These are phyloP conservation scores for Pachyuromys duprasi DNA, from an alignment of 2,797 vertebrate genomes.

Conservation along the genomic window DNA sequence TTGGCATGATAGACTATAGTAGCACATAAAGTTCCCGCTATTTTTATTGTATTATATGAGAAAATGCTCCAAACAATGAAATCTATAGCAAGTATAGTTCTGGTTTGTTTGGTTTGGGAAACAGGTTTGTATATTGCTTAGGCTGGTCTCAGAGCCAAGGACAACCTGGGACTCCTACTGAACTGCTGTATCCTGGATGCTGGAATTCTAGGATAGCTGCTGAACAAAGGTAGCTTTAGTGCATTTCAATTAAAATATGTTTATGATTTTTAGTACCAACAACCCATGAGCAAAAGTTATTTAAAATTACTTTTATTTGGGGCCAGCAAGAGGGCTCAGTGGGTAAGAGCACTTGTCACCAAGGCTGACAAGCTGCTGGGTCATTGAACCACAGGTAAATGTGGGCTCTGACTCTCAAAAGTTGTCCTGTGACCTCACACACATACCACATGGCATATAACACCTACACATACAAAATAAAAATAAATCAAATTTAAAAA, in stretches of 20 bases:
- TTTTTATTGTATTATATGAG: background rate
- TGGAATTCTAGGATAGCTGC: background rate
- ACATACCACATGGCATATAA: background rate
- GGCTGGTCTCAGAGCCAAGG: no score
- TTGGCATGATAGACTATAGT: background rate
- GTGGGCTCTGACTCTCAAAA: background rate
- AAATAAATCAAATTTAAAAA: background rate
- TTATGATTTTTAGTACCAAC: slow-evolving; percentile 44
- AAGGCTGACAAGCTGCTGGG: background rate
- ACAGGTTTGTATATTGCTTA: background rate
- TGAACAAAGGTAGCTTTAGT: background rate
- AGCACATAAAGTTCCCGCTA: background rate
- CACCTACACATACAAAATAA: background rate
- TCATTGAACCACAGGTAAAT: background rate
- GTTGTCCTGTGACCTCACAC: background rate
- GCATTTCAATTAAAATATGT: background rate
- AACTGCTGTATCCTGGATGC: background rate
- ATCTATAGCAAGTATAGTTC: background rate
- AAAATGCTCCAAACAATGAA: background rate
- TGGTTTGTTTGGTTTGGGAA: background rate
- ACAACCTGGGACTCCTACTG: background rate
- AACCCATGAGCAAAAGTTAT: slow-evolving; percentile 57
- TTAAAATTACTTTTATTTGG: slow-evolving; percentile 53
- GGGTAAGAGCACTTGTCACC: background rate
- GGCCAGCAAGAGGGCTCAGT: background rate